Conservation (phyloP, 2,888 invertebrate species). For the Cosmorhoe ocellata region DNA sequence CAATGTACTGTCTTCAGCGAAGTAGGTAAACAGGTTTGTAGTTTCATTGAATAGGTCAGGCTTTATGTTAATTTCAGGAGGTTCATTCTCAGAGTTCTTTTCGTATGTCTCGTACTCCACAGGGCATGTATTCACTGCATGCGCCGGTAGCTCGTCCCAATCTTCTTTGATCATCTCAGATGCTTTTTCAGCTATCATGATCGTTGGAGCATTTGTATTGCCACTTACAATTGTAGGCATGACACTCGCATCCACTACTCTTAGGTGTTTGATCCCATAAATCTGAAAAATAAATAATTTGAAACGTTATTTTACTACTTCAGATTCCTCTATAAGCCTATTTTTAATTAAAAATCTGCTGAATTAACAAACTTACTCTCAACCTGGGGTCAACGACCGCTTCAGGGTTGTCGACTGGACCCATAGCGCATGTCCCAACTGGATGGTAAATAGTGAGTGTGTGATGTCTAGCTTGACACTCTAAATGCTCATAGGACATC, state of each 20-base stretch:
- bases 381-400: conserved; percentile 88
- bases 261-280: conserved; percentile 85
- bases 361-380: conserved; percentile 39
- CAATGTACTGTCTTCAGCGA: conserved; percentile 22
- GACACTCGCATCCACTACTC: conserved; percentile 91
- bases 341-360: too few species aligned
- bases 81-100: conserved; percentile 40
- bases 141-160: conserved; percentile 64
- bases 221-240: conserved; percentile 91
- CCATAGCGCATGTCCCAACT: conserved; percentile 92
- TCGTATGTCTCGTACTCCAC: conserved; percentile 31
- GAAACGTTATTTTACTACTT: too few species aligned
- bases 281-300: conserved; percentile 62
- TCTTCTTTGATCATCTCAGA: conserved; percentile 91
- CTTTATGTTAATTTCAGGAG: conserved; percentile 32
- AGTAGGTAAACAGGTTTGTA: conserved; percentile 51
- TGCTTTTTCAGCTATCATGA: conserved; percentile 93
- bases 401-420: conserved; percentile 73
- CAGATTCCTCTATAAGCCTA: too few species aligned
- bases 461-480: conserved; percentile 88
- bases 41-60: conserved; percentile 59
- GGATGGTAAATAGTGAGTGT: conserved; percentile 92
- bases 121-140: conserved; percentile 40
- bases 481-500: conserved; percentile 89
- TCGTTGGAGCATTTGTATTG: conserved; percentile 91